These are phyloP conservation scores for Prietella phreatophila DNA, from an alignment of 2,113 vertebrate genomes.

Conservation along the genomic window DNA sequence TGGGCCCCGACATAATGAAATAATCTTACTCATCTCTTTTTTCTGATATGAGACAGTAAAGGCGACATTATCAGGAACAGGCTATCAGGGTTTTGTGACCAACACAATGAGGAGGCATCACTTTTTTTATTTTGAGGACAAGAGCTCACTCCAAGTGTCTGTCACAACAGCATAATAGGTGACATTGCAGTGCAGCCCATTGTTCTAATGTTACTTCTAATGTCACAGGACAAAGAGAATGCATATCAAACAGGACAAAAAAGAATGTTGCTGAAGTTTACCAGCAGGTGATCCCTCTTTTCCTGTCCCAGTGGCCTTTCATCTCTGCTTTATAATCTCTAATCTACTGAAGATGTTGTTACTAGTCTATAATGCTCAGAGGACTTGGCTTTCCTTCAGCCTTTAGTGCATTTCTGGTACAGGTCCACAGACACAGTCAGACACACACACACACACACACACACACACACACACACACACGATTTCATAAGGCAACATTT, in stretches of 20 bases:
- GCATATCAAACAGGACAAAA: slow-evolving; percentile 8
- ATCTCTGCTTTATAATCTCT: background rate
- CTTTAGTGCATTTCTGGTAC: background rate
- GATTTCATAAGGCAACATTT: no score
- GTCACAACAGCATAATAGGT: slow-evolving; percentile 51
- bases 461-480: no score
- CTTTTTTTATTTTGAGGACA: slow-evolving; percentile 47
- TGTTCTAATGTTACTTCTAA: slow-evolving; percentile 50
- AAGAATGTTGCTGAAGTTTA: background rate
- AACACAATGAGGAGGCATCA: slow-evolving; percentile 47
- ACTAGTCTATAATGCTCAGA: slow-evolving; percentile 26
- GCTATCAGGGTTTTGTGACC: slow-evolving; percentile 39
- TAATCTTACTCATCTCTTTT: slow-evolving; percentile 44
- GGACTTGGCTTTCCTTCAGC: slow-evolving; percentile 7
- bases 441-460: no score
- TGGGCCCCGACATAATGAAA: slow-evolving; percentile 36
- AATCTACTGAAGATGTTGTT: slow-evolving; percentile 12
- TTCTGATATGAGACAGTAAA: slow-evolving; percentile 45
- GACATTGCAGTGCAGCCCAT: slow-evolving; percentile 37
- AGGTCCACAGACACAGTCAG: background rate
- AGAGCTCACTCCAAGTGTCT: slow-evolving; percentile 49
- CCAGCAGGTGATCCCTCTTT: slow-evolving; percentile 30
- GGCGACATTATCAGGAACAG: slow-evolving; percentile 43
- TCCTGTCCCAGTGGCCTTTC: background rate
- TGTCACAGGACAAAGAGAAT: slow-evolving; percentile 12